These are phyloP conservation scores for Coenonympha arcania DNA, from an alignment of 2,888 invertebrate genomes.

Conservation along the genomic window DNA sequence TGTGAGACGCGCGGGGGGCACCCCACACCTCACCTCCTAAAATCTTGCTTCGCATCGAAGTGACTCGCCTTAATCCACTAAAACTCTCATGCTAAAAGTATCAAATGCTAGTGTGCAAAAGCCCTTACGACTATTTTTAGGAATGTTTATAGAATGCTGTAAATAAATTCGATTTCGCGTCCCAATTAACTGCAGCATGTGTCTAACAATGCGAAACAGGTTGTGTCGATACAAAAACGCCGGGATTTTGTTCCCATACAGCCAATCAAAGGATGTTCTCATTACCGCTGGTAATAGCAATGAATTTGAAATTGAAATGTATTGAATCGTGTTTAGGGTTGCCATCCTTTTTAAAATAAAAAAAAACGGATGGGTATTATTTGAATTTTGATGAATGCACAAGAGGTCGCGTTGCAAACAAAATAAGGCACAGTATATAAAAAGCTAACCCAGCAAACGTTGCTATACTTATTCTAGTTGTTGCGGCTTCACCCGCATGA, in stretches of 20 bases:
- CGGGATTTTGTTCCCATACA: constrained; percentile 20
- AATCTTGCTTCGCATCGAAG: no score
- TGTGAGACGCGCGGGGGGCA: no score
- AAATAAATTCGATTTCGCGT: constrained; percentile 18
- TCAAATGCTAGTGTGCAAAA: not conserved
- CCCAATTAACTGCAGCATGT: constrained; percentile 19
- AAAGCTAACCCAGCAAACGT: no score
- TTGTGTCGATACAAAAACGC: constrained; percentile 12
- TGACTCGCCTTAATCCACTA: no score
- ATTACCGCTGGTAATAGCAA: constrained; percentile 25
- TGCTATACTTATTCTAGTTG: no score
- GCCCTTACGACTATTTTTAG: constrained; percentile 11
- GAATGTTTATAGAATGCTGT: constrained; percentile 14
- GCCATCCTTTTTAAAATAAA: not conserved
- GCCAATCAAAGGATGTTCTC: constrained; percentile 21
- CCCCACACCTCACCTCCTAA: no score
- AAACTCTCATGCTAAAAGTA: not conserved
- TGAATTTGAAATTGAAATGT: constrained; percentile 27
- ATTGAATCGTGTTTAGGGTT: constrained; percentile 13
- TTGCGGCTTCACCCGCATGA: no score
- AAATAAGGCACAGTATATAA: no score
- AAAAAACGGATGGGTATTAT: not conserved
- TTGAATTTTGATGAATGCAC: no score
- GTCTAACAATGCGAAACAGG: constrained; percentile 19
- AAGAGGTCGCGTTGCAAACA: no score